These are phyloP conservation scores for Danio choprae DNA, from an alignment of 2,797 vertebrate species.

Conservation along the genomic window DNA sequence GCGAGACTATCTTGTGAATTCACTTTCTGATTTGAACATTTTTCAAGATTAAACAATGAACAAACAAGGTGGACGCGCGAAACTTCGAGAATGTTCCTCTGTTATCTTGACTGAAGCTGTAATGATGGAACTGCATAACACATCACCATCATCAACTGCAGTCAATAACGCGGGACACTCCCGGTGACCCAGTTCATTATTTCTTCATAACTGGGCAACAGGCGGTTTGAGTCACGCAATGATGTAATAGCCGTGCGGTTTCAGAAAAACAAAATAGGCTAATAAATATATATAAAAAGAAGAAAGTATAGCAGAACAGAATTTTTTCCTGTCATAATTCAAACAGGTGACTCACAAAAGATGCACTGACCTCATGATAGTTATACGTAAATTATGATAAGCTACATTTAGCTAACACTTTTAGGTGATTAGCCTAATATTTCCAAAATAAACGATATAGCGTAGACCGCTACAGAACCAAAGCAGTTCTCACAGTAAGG, in stretches of 20 bases:
- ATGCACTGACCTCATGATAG: no score
- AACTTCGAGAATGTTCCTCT: background rate
- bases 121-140: background rate
- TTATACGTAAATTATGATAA: no score
- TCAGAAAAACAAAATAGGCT: background rate
- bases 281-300: background rate
- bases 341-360: background rate
- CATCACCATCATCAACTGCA: background rate
- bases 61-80: background rate
- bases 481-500: background rate
- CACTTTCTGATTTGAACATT: no score
- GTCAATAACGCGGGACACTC: slow-evolving; percentile 25
- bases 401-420: background rate
- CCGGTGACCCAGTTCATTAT: slow-evolving; percentile 64
- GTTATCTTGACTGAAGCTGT: background rate
- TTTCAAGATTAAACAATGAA: background rate
- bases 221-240: slow-evolving; percentile 57
- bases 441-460: background rate
- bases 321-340: background rate
- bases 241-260: slow-evolving; percentile 62
- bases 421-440: background rate
- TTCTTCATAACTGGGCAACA: slow-evolving; percentile 49
- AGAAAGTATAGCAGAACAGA: background rate
- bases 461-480: background rate
- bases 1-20: no score